Evolutionary conservation across 2,113 vertebrate species (phyloP).

Genomic region (Lophotis ruficrista): DNA sequence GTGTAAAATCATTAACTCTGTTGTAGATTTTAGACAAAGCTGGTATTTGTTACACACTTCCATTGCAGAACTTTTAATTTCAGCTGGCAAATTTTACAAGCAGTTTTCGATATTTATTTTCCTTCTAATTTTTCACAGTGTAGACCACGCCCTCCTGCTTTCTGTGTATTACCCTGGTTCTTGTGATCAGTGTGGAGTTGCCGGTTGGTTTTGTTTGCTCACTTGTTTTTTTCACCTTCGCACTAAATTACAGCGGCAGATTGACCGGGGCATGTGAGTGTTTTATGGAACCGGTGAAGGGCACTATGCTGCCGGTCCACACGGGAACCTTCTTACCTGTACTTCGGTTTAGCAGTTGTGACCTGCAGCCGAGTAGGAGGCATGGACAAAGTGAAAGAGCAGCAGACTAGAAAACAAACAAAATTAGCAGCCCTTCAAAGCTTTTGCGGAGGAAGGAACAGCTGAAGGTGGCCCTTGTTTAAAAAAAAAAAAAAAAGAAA

Average conservation of each 20-base stretch:
- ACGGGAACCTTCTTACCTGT: background rate
- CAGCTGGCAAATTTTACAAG: background rate
- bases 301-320: background rate
- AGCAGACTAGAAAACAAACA: background rate
- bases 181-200: background rate
- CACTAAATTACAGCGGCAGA: conserved; percentile 28
- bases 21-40: background rate
- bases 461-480: background rate
- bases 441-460: background rate
- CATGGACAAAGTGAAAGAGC: background rate
- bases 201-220: background rate
- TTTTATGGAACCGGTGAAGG: background rate
- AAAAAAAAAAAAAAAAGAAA: background rate
- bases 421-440: background rate
- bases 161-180: background rate
- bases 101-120: background rate
- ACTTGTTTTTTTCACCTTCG: conserved; percentile 45
- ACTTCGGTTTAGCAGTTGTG: background rate
- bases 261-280: background rate
- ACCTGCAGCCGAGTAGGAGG: background rate
- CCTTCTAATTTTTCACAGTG: background rate
- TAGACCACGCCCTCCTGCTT: background rate
- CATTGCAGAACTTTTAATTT: background rate
- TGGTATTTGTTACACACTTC: background rate
- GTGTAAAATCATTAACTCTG: background rate